Conservation (phyloP, 2,113 vertebrate genomes). For the Corvus cornix region DNA sequence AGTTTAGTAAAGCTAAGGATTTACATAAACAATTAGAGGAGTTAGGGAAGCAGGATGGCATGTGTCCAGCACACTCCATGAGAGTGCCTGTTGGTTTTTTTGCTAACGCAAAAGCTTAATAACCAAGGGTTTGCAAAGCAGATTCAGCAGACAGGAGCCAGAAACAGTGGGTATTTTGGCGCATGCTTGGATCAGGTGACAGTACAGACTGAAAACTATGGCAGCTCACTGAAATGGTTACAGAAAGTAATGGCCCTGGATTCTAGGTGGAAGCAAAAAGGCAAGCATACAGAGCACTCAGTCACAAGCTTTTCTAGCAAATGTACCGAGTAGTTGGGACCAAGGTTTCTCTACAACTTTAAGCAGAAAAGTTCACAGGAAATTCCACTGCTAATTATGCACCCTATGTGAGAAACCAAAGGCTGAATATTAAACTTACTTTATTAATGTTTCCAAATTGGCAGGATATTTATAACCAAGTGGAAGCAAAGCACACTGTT, state of each 20-base stretch:
- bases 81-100: conserved; percentile 47
- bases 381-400: background rate
- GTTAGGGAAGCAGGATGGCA: conserved; percentile 75
- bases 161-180: conserved; percentile 78
- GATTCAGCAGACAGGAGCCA: conserved; percentile 79
- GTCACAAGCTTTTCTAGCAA: conserved; percentile 66
- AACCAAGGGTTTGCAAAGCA: conserved; percentile 81
- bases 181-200: conserved; percentile 92
- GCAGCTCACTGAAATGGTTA: conserved; percentile 95
- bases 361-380: conserved; percentile 15
- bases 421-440: background rate
- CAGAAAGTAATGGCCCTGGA: conserved; percentile 82
- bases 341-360: conserved; percentile 34
- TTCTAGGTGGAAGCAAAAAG: conserved; percentile 78
- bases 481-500: background rate
- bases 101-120: conserved; percentile 77
- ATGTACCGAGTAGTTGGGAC: conserved; percentile 16
- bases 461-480: background rate
- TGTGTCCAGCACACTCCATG: conserved; percentile 68
- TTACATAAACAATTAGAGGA: conserved; percentile 72
- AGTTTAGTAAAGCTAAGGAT: conserved; percentile 71
- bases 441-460: background rate
- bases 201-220: conserved; percentile 90
- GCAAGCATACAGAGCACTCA: conserved; percentile 79
- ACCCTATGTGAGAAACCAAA: background rate